Percentiles rank a stretch among this genome's conserved stretches.
Evolutionary conservation across 2,113 vertebrate genomes (phyloP).

Genomic region (Ciconia boyciana): DNA sequence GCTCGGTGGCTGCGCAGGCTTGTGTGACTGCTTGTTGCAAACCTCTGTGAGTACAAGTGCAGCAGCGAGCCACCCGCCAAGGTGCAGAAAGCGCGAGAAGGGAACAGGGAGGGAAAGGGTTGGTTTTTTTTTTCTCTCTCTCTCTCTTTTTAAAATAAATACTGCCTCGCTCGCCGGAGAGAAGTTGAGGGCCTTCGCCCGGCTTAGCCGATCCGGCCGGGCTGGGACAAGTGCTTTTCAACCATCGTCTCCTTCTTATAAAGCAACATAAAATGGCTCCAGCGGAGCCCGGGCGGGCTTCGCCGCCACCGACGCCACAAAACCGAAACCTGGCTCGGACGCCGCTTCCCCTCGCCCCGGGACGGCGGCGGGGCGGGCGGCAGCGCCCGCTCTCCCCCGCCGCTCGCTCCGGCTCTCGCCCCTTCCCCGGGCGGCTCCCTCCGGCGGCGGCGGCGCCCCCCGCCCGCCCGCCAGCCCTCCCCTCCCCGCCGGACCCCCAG

Average conservation of each 20-base stretch:
- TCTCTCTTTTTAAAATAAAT: slow-evolving; percentile 4
- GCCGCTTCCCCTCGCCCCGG: not conserved
- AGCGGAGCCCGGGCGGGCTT: not conserved
- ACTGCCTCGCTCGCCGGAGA: not conserved
- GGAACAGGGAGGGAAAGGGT: not conserved
- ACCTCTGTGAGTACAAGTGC: slow-evolving; percentile 70
- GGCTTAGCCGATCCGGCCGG: slow-evolving; percentile 20
- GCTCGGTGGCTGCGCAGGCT: slow-evolving; percentile 39
- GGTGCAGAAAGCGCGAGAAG: slow-evolving; percentile 45
- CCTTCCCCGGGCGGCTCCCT: not conserved
- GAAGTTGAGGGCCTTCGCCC: not conserved
- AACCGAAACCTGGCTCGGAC: not conserved
- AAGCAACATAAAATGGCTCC: slow-evolving; percentile 65
- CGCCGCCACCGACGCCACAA: not conserved
- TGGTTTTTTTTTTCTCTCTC: not conserved
- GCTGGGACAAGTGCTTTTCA: slow-evolving; percentile 72
- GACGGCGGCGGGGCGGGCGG: not conserved
- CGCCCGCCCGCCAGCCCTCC: not conserved
- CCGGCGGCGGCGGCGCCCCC: not conserved
- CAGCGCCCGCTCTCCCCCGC: not conserved
- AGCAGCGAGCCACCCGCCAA: slow-evolving; percentile 40
- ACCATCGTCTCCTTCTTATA: slow-evolving; percentile 61
- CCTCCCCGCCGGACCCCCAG: not conserved
- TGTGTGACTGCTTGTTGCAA: slow-evolving; percentile 79
- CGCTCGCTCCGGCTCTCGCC: not conserved